A percentile compares a stretch with the other conserved stretches of the same genome.
Evolutionary conservation across 1,140 invertebrate genomes (phyloP).

Genomic region (Maniola jurtina): DNA sequence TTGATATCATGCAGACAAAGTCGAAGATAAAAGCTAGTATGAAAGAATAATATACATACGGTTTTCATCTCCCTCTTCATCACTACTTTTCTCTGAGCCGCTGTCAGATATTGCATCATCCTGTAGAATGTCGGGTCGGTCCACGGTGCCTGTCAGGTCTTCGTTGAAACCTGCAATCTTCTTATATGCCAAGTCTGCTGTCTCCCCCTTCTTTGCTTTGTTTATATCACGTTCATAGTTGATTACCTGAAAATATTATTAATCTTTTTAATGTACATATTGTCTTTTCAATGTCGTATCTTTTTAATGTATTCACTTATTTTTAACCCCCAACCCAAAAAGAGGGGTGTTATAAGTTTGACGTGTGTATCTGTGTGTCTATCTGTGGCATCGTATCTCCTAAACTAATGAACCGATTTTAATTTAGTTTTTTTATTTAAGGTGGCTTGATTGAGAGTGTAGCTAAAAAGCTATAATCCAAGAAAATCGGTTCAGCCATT

Average conservation of each 20-base stretch:
- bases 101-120: conserved; percentile 73
- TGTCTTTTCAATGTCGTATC: no score
- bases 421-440: no score
- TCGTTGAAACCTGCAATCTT: conserved; percentile 91
- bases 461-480: no score
- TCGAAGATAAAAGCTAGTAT: background rate
- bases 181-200: conserved; percentile 88
- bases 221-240: conserved; percentile 94
- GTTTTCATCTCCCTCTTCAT: conserved; percentile 56
- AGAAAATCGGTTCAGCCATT: no score
- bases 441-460: no score
- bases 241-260: conserved; percentile 81
- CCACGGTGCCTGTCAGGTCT: conserved; percentile 86
- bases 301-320: no score
- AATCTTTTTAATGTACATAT: background rate
- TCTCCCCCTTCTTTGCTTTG: conserved; percentile 86
- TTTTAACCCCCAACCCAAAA: no score
- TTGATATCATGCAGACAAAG: background rate
- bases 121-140: conserved; percentile 79
- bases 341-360: no score
- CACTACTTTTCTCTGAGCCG: conserved; percentile 70
- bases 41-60: conserved; percentile 13
- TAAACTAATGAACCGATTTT: no score
- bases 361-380: no score
- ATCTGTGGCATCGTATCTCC: no score